Percentiles rank a stretch among this genome's conserved stretches.
phyloP scores from a whole-genome alignment of 1,140 invertebrate genomes.

The Carcinoscorpius rotundicauda region DNA sequence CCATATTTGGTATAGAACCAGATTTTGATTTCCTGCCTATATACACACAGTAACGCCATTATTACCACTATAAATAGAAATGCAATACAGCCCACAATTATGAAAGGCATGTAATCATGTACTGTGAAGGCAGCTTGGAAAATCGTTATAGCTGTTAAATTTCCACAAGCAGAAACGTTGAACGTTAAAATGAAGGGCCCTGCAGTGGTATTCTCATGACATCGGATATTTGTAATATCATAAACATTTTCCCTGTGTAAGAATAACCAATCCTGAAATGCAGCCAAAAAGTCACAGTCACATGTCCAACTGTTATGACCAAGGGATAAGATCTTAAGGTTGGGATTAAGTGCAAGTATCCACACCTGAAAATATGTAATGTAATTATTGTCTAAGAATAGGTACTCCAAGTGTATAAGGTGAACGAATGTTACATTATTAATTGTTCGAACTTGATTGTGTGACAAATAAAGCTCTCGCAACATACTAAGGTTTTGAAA shows the following conservation, averaged over 20 bases:
- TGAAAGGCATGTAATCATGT: constrained; percentile 54
- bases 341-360: constrained; percentile 58
- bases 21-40: constrained; percentile 45
- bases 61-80: constrained; percentile 30
- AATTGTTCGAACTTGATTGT: constrained; percentile 65
- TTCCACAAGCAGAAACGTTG: constrained; percentile 31
- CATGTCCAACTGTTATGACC: constrained; percentile 78
- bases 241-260: constrained; percentile 4
- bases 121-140: constrained; percentile 16
- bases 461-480: constrained; percentile 71
- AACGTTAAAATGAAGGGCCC: constrained; percentile 15
- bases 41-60: constrained; percentile 58
- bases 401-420: constrained; percentile 59
- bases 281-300: constrained; percentile 75
- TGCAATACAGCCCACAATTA: constrained; percentile 22
- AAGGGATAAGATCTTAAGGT: constrained; percentile 55
- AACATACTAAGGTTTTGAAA: constrained; percentile 70
- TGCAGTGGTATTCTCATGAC: constrained; percentile 50
- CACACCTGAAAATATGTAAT: constrained; percentile 67
- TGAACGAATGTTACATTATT: constrained; percentile 65
- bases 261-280: constrained; percentile 61
- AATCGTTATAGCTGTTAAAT: constrained; percentile 39
- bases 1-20: constrained; percentile 36
- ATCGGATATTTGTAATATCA: constrained; percentile 8
- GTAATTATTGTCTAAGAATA: constrained; percentile 71